Evolutionary conservation across 2,888 invertebrate genomes (phyloP), one percentile per base, ranked within the genome.

Genomic region (Chrysodeixis includens): DNA sequence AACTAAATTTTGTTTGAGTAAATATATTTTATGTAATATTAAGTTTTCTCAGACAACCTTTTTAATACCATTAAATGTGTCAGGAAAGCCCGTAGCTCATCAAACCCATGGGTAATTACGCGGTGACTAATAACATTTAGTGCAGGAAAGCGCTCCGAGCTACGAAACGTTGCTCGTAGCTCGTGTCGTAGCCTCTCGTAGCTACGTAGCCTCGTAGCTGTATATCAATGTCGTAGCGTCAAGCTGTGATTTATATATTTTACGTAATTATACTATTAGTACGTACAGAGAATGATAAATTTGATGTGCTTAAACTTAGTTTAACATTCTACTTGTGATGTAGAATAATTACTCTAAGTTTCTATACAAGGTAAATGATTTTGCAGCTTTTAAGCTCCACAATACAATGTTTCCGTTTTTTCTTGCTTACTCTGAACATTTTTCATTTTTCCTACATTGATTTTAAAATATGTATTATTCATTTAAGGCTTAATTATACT

Each of bases 81-180:
- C n/a, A 40, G n/a, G 40, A 40, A 40, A n/a, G 32, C 3, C 51
- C 10, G 20, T 20, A 20, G 20, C 46, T 49, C 20, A 20, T 51
- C 49, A 49, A 26, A 51, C 56, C 30, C 40, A 20, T 52, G 46
- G 53, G 18, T 73, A 68, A 62, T 65, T 59, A 57, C 26, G 56
- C 35, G 52, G 46, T 46, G 53, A 64, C 56, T 78, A 76, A 78
- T 62, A 51, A 71, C 57, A 35, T 79, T 79, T 66, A 63, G 58
- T 56, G 49, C 44, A 56, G 64, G 54, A 46, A 67, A 62, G 54
- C 61, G 49, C 57, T 59, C 32, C 22, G 18, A 30, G 62, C 73
- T 73, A 73, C 78, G 59, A 67, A 60, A 56, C 73, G 68, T 68
- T 68, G 66, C 60, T 61, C 74, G 74, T 71, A 69, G 59, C 58